Evolutionary conservation across 2,797 vertebrate species (phyloP).

Genomic region (Sciurus vulgaris): DNA sequence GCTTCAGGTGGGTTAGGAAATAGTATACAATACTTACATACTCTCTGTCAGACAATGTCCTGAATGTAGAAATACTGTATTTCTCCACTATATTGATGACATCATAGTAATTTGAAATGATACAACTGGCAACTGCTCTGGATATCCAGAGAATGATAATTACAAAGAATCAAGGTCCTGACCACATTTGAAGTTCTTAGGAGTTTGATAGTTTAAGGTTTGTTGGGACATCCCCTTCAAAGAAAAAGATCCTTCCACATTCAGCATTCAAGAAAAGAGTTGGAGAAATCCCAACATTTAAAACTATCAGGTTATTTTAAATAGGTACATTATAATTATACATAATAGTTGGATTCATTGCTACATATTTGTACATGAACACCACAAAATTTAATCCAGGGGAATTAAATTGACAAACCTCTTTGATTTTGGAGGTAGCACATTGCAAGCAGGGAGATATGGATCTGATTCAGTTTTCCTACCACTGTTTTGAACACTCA

Average conservation of each 20-base stretch:
- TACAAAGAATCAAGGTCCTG: neutral
- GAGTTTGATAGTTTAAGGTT: neutral
- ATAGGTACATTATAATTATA: neutral
- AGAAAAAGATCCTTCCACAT: neutral
- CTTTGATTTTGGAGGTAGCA: neutral
- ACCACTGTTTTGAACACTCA: too few relatives aligned
- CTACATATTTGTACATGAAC: too few relatives aligned
- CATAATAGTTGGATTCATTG: too few relatives aligned
- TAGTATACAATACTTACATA: neutral
- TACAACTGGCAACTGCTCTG: neutral
- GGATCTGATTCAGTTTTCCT: neutral
- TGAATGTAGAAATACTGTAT: neutral
- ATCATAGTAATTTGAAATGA: neutral
- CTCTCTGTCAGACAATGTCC: neutral
- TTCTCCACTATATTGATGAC: neutral
- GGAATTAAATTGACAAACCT: too few relatives aligned
- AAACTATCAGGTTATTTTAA: neutral
- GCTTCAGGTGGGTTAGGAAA: neutral
- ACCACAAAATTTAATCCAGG: too few relatives aligned
- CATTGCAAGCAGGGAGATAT: neutral
- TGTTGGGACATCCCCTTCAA: neutral
- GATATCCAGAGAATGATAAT: neutral
- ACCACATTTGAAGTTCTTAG: neutral
- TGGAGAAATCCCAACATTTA: neutral
- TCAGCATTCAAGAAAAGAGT: neutral